Percentiles rank a stretch among this genome's conserved stretches.
Conservation (phyloP, 2,113 vertebrate genomes). For the Hiodon tergisus region DNA sequence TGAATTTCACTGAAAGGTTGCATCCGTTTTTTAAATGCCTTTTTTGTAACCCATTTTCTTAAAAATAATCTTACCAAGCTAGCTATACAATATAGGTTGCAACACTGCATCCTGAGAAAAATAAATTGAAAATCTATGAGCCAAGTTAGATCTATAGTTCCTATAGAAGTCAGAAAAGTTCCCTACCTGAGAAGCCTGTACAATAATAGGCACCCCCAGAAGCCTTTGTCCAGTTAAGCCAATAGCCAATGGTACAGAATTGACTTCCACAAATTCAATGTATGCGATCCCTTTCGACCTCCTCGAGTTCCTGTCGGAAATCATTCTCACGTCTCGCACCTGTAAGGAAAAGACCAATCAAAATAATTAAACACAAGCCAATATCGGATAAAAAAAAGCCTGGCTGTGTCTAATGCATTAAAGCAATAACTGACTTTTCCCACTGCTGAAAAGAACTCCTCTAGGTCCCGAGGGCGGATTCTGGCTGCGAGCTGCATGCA, state of each 20-base stretch:
- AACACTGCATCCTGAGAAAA: background rate
- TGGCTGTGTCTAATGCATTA: background rate
- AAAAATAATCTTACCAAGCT: background rate
- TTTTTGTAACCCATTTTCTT: background rate
- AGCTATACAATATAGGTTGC: too few relatives aligned
- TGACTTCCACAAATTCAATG: conserved; percentile 92
- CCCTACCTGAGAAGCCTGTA: conserved; percentile 91
- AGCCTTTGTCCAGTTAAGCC: conserved; percentile 93
- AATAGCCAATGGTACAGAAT: conserved; percentile 95
- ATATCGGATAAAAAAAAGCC: background rate
- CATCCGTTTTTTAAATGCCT: too few relatives aligned
- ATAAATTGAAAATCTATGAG: conserved; percentile 11
- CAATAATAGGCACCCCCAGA: conserved; percentile 93
- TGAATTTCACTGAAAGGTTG: too few relatives aligned
- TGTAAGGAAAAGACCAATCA: conserved; percentile 36
- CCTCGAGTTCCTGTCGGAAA: conserved; percentile 94
- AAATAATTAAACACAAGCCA: background rate
- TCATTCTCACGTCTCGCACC: conserved; percentile 97
- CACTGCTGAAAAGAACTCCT: conserved; percentile 97
- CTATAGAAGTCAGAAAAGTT: too few relatives aligned
- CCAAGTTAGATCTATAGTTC: too few relatives aligned
- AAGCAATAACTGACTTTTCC: conserved; percentile 73
- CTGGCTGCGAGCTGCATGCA: conserved; percentile 97
- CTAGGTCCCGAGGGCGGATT: conserved; percentile 91
- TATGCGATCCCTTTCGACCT: conserved; percentile 98